Conservation (phyloP, 2,888 invertebrate genomes). For the Leucozona laternaria region DNA sequence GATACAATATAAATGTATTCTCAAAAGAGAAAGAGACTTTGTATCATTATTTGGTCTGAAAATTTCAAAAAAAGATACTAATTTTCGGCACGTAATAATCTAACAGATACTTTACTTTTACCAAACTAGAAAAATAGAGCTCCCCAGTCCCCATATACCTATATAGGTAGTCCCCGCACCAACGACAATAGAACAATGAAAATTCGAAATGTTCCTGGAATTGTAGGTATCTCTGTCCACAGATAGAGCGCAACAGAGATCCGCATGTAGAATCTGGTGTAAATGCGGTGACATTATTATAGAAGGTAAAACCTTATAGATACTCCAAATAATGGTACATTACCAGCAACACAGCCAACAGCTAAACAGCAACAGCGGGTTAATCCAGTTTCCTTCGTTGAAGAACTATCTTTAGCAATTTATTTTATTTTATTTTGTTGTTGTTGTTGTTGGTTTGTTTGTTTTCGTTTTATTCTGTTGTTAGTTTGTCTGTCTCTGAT, state of each 20-base stretch:
- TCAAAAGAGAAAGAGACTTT: conserved; percentile 17
- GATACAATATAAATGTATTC: conserved; percentile 1
- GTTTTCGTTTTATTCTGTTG: neutral
- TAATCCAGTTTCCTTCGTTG: conserved; percentile 67
- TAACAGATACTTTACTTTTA: conserved; percentile 46
- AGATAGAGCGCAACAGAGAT: conserved; percentile 12
- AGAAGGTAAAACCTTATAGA: conserved; percentile 29
- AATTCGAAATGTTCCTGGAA: conserved; percentile 69
- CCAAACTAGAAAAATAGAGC: conserved; percentile 17
- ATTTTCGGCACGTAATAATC: conserved; percentile 72
- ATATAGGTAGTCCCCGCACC: neutral
- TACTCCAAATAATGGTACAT: conserved; percentile 55
- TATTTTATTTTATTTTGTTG: conserved; percentile 1
- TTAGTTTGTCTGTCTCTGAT: conserved; percentile 54
- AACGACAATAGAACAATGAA: conserved; percentile 61
- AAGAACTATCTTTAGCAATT: conserved; percentile 43
- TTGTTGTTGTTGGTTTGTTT: too few relatives aligned
- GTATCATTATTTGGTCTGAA: conserved; percentile 42
- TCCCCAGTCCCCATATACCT: neutral
- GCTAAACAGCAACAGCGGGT: conserved; percentile 25
- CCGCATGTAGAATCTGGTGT: conserved; percentile 62
- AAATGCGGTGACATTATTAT: conserved; percentile 73
- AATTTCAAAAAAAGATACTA: conserved; percentile 55
- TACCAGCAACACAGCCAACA: conserved; percentile 41
- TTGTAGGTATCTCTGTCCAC: conserved; percentile 8